phyloP scores from a whole-genome alignment of 1,140 invertebrate species.

The Nasonia longicornis region DNA sequence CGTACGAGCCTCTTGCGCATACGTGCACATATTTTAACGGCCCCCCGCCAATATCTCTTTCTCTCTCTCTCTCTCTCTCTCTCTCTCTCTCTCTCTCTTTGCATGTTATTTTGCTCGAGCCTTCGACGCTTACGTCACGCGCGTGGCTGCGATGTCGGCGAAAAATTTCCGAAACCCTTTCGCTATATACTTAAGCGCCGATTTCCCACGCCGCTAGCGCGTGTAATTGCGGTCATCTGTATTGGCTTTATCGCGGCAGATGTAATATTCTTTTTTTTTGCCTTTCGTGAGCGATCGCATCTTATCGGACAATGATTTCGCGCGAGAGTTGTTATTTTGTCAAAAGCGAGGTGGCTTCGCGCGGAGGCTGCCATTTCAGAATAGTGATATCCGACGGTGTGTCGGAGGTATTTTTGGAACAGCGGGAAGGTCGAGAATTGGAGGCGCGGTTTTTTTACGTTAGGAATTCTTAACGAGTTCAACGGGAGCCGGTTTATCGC shows the following conservation, averaged over 20 bases:
- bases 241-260: not conserved
- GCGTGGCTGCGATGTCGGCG: too few relatives aligned
- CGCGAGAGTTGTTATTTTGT: not conserved
- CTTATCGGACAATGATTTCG: not conserved
- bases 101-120: too few relatives aligned
- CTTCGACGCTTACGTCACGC: too few relatives aligned
- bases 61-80: too few relatives aligned
- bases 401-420: not conserved
- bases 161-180: not conserved
- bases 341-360: too few relatives aligned
- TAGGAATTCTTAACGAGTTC: too few relatives aligned
- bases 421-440: not conserved
- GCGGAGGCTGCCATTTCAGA: too few relatives aligned
- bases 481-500: too few relatives aligned
- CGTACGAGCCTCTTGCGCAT: conserved; percentile 3
- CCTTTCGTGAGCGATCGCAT: not conserved
- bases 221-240: not conserved
- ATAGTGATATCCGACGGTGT: too few relatives aligned
- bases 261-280: not conserved
- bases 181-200: not conserved
- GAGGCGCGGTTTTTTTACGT: not conserved
- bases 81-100: too few relatives aligned
- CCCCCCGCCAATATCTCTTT: not conserved
- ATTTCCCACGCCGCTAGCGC: not conserved
- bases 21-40: not conserved